A percentile compares a stretch with the other conserved stretches of the same genome.
Conservation (phyloP, 2,888 invertebrate genomes). For the Troilus luridus region DNA sequence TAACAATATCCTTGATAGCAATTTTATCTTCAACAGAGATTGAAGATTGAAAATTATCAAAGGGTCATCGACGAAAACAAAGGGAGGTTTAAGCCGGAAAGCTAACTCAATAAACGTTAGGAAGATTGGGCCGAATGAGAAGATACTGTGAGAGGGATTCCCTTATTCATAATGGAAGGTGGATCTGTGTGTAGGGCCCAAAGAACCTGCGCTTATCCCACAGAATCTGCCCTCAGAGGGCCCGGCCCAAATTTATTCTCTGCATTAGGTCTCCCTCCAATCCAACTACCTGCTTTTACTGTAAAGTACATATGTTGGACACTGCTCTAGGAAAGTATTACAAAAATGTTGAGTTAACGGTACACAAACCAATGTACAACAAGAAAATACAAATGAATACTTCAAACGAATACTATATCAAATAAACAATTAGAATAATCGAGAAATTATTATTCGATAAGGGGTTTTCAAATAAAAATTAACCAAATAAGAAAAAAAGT, state of each 20-base stretch:
- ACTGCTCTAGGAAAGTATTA: neutral
- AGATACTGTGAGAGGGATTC: constrained; percentile 14
- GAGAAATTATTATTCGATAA: too few relatives aligned
- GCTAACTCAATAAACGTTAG: constrained; percentile 10
- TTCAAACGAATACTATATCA: too few relatives aligned
- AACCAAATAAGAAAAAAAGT: too few relatives aligned
- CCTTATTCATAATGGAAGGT: neutral
- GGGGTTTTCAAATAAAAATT: too few relatives aligned
- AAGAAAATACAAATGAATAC: neutral
- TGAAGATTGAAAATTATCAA: neutral
- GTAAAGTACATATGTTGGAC: neutral
- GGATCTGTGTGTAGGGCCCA: neutral
- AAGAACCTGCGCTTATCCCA: constrained; percentile 33
- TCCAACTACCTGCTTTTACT: neutral
- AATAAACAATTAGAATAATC: too few relatives aligned
- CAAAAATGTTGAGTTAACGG: neutral
- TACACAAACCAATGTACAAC: neutral
- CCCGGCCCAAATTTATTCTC: neutral
- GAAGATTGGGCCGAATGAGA: neutral
- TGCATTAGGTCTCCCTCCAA: neutral
- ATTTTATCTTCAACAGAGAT: neutral
- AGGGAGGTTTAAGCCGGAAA: neutral
- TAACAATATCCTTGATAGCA: neutral
- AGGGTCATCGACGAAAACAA: neutral
- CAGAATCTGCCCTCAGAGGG: neutral